Conservation (phyloP, 2,113 vertebrate species). For the Phoenicopterus ruber region DNA sequence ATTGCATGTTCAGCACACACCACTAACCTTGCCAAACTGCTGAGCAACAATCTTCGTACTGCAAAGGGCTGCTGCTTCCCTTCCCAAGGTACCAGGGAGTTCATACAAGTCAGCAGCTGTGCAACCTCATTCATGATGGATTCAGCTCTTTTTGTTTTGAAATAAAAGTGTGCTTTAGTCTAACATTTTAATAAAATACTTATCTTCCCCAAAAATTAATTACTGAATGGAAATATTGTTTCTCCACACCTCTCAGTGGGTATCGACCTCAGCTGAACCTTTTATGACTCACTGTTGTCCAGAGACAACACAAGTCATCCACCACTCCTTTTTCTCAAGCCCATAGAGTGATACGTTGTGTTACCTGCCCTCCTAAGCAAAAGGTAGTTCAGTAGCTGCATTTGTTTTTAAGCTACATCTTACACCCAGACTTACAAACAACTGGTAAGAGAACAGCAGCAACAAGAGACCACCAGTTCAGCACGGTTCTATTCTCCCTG, state of each 20-base stretch:
- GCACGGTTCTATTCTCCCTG: not conserved
- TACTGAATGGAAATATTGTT: not conserved
- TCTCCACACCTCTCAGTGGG: not conserved
- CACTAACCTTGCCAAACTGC: not conserved
- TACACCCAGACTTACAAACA: not conserved
- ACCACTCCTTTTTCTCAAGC: not conserved
- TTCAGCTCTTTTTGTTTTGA: not conserved
- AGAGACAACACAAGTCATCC: not conserved
- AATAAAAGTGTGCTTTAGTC: not conserved
- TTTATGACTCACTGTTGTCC: not conserved
- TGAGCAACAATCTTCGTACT: not conserved
- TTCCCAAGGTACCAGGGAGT: not conserved
- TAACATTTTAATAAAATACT: not conserved
- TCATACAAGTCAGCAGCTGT: not conserved
- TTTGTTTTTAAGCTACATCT: not conserved
- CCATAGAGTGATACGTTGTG: rapidly evolving
- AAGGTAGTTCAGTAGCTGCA: not conserved
- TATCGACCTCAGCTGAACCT: not conserved
- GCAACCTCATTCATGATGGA: not conserved
- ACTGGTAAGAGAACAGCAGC: not conserved
- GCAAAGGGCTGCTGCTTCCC: not conserved
- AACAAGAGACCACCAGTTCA: not conserved
- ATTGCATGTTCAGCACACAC: not conserved
- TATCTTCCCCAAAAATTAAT: not conserved
- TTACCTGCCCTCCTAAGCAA: not conserved